Evolutionary conservation across 2,888 invertebrate genomes (phyloP).

Genomic region (Trichogramma dendrolimi): DNA sequence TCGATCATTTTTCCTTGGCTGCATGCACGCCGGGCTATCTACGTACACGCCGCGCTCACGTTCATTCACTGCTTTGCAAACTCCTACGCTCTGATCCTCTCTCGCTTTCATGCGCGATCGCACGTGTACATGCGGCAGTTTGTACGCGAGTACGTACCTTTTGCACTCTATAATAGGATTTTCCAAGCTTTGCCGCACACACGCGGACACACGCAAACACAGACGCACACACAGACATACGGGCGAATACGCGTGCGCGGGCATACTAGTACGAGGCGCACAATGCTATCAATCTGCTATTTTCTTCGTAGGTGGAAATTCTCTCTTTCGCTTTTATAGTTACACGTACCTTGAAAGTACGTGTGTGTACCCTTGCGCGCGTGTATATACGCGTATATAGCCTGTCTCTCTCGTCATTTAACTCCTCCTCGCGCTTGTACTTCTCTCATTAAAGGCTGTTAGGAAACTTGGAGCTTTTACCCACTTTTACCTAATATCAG

Average conservation of each 20-base stretch:
- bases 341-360: conserved; percentile 13
- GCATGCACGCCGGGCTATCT: no score
- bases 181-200: conserved; percentile 13
- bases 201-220: no score
- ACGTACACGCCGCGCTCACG: no score
- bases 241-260: no score
- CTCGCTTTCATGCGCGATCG: no score
- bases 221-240: no score
- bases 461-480: background rate
- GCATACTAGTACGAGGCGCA: background rate
- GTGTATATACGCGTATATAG: no score
- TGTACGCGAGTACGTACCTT: no score
- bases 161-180: conserved; percentile 19
- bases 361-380: background rate
- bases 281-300: conserved; percentile 30
- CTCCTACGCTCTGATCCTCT: no score
- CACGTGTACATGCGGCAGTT: no score
- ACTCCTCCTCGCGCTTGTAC: conserved; percentile 4
- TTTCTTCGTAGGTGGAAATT: conserved; percentile 27
- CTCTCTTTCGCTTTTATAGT: background rate
- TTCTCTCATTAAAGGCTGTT: conserved; percentile 8
- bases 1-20: no score
- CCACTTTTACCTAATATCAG: conserved; percentile 11
- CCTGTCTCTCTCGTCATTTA: background rate
- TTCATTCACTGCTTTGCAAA: no score